Evolutionary conservation across 53 echinoderm and acorn worm species (phyloP).

Genomic region (Astropecten irregularis): DNA sequence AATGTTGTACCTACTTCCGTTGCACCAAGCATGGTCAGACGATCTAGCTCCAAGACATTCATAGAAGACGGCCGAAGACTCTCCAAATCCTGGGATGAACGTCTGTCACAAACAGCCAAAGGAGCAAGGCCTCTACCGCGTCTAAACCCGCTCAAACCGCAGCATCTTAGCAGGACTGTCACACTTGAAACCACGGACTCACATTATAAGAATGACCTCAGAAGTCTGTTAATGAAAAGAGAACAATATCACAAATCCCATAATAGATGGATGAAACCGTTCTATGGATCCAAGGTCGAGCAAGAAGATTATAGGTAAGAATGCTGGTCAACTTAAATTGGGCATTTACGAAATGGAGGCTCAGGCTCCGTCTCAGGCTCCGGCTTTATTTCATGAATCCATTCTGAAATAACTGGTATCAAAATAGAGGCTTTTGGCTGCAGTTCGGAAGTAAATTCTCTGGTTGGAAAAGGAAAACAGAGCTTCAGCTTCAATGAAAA

Average conservation of each 20-base stretch:
- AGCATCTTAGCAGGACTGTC: conserved; percentile 65
- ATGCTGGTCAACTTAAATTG: no score
- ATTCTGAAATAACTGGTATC: no score
- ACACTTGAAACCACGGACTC: conserved; percentile 80
- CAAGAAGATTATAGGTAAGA: conserved; percentile 90
- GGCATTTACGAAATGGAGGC: no score
- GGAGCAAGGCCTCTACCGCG: conserved; percentile 55
- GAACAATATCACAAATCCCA: conserved; percentile 88
- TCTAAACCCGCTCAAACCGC: conserved; percentile 82
- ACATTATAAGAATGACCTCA: conserved; percentile 77
- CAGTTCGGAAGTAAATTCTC: no score
- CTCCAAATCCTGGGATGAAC: conserved; percentile 45
- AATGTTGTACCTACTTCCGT: conserved; percentile 18
- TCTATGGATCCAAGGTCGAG: conserved; percentile 90
- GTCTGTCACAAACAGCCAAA: conserved; percentile 37
- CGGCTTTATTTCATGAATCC: no score
- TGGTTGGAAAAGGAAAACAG: no score
- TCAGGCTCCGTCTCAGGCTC: no score
- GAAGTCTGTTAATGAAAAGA: conserved; percentile 77
- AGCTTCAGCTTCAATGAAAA: no score
- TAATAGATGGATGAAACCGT: conserved; percentile 89
- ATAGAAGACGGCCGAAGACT: conserved; percentile 14
- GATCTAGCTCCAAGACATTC: conserved; percentile 56
- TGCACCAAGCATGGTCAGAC: conserved; percentile 38
- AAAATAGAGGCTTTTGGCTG: no score